Evolutionary conservation across 2,797 vertebrate species (phyloP).

Genomic region (Danio choprae): DNA sequence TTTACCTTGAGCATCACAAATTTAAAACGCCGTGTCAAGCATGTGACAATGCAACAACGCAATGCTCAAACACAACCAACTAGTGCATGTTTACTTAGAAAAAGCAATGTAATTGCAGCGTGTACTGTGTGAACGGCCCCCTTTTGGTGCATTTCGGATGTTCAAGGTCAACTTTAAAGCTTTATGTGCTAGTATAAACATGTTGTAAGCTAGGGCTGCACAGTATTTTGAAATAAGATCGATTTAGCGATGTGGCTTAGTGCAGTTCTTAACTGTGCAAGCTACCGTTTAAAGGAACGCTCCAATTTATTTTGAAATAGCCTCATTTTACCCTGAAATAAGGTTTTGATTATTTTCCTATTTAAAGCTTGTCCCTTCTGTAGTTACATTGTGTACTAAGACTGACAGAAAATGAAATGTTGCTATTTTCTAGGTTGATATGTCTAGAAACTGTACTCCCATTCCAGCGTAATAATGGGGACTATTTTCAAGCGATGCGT

Average conservation of each 20-base stretch:
- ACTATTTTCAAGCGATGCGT: no score
- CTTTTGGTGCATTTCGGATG: not conserved
- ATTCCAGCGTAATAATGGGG: no score
- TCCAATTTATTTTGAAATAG: no score
- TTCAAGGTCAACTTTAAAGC: not conserved
- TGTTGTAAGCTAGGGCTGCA: not conserved
- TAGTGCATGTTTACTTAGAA: not conserved
- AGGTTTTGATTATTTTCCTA: no score
- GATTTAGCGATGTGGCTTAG: not conserved
- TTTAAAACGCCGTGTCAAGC: not conserved
- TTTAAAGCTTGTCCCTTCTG: no score
- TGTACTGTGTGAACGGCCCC: not conserved
- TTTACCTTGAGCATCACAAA: not conserved
- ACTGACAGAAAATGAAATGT: no score
- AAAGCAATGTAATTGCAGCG: not conserved
- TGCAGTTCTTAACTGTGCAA: not conserved
- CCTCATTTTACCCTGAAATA: no score
- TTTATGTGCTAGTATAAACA: conserved; percentile 9
- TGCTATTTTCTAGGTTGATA: no score
- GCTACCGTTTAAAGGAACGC: not conserved
- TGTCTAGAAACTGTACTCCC: no score
- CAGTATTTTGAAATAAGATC: not conserved
- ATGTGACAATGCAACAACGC: not conserved
- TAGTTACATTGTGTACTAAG: no score
- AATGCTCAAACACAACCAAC: not conserved